These are phyloP conservation scores for Alsophila aescularia DNA, from an alignment of 2,888 invertebrate species.

Conservation along the genomic window DNA sequence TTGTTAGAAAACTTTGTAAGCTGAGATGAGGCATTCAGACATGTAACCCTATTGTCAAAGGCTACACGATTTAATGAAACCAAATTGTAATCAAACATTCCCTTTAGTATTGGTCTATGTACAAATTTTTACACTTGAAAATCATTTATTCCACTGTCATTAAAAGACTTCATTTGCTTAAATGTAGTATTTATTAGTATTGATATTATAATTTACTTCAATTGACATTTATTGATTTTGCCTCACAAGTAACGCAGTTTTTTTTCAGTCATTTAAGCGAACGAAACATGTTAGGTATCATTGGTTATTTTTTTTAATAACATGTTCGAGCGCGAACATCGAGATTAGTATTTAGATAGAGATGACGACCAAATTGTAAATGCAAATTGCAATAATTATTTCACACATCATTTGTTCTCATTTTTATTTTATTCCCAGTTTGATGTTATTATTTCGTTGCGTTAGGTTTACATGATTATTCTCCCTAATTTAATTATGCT, in stretches of 20 bases:
- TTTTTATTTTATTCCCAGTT: slow-evolving; percentile 23
- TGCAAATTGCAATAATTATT: not conserved
- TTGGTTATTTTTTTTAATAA: too few relatives aligned
- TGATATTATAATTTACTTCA: too few relatives aligned
- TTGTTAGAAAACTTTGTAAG: slow-evolving; percentile 73
- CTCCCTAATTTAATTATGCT: slow-evolving; percentile 29
- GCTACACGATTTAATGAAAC: slow-evolving; percentile 33
- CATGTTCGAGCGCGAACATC: too few relatives aligned
- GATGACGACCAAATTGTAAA: slow-evolving; percentile 2
- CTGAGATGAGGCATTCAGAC: slow-evolving; percentile 72
- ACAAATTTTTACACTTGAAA: slow-evolving; percentile 36
- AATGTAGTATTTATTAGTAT: not conserved
- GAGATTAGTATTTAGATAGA: not conserved
- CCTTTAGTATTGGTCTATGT: slow-evolving; percentile 68
- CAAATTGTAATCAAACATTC: slow-evolving; percentile 63
- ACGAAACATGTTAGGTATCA: too few relatives aligned
- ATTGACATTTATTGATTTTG: not conserved
- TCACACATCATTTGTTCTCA: not conserved
- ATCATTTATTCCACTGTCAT: slow-evolving; percentile 24
- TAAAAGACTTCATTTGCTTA: not conserved
- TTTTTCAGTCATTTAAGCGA: too few relatives aligned
- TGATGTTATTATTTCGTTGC: slow-evolving; percentile 4
- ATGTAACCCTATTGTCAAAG: slow-evolving; percentile 39
- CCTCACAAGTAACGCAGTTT: too few relatives aligned
- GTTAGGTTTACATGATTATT: slow-evolving; percentile 25